Conservation (phyloP, 2,888 invertebrate genomes). For the Lithophane semibrunnea region DNA sequence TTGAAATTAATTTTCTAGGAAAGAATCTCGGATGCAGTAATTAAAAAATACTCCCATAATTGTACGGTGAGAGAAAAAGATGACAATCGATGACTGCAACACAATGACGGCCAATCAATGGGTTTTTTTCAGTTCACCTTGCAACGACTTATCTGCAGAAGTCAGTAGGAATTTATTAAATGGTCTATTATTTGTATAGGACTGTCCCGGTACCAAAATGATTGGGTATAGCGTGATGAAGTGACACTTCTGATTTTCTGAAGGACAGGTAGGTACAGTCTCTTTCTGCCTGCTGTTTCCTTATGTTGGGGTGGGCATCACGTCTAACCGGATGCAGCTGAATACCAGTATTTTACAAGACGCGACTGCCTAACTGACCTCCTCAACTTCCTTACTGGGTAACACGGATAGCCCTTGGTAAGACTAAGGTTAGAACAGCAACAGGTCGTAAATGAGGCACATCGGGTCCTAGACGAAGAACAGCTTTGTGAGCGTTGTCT, state of each 20-base stretch:
- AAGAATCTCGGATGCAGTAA: conserved; percentile 34
- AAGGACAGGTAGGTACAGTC: not conserved
- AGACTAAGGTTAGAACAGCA: not conserved
- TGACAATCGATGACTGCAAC: conserved; percentile 31
- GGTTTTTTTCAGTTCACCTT: conserved; percentile 30
- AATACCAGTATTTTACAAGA: no score
- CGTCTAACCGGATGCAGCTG: not conserved
- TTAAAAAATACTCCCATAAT: conserved; percentile 43
- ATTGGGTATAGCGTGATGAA: not conserved
- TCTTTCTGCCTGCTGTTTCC: not conserved
- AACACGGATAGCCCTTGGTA: no score
- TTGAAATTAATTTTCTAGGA: conserved; percentile 38
- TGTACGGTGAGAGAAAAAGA: conserved; percentile 31
- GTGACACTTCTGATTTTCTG: not conserved
- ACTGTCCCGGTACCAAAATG: conserved; percentile 2
- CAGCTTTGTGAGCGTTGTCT: not conserved
- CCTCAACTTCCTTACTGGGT: no score
- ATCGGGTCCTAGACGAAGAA: not conserved
- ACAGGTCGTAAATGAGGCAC: not conserved
- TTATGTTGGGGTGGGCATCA: not conserved
- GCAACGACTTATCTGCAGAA: conserved; percentile 4
- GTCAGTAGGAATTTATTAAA: conserved; percentile 16
- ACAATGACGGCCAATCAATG: conserved; percentile 33
- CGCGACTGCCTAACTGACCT: no score
- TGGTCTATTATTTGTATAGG: not conserved